Evolutionary conservation across 2,888 invertebrate genomes (phyloP).

Genomic region (Agapetus fuscipes): DNA sequence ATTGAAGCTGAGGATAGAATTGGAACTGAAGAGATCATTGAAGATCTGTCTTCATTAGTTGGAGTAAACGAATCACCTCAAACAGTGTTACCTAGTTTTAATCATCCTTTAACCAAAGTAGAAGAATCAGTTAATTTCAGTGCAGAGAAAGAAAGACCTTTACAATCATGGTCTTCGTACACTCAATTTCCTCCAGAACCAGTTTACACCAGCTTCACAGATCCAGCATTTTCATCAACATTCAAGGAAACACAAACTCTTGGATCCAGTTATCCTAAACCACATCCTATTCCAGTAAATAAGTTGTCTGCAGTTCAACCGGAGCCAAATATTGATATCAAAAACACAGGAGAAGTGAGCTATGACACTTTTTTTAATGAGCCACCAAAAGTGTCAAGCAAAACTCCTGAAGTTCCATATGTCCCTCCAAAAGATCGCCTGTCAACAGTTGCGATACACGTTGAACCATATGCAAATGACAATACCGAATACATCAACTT

Average conservation of each 20-base stretch:
- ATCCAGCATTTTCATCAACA: constrained; percentile 53
- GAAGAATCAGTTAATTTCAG: no score
- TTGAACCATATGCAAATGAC: constrained; percentile 32
- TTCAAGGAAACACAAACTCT: constrained; percentile 52
- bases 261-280: constrained; percentile 50
- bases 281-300: constrained; percentile 59
- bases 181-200: constrained; percentile 31
- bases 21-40: constrained; percentile 43
- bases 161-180: constrained; percentile 5
- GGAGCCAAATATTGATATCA: constrained; percentile 23
- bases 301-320: constrained; percentile 44
- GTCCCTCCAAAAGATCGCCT: constrained; percentile 42
- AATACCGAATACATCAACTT: constrained; percentile 36
- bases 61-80: constrained; percentile 28
- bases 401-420: constrained; percentile 37
- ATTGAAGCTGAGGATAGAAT: constrained; percentile 40
- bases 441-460: constrained; percentile 37
- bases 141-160: constrained; percentile 28
- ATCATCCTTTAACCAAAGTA: no score
- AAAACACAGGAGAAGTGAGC: constrained; percentile 22
- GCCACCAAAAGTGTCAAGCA: constrained; percentile 23
- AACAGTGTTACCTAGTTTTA: no score
- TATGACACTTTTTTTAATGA: constrained; percentile 7
- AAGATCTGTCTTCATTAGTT: constrained; percentile 39
- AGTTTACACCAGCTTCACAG: constrained; percentile 57